Evolutionary conservation across 2,113 vertebrate species (phyloP), one percentile per base, ranked within the genome.

Genomic region (Siniperca chuatsi): DNA sequence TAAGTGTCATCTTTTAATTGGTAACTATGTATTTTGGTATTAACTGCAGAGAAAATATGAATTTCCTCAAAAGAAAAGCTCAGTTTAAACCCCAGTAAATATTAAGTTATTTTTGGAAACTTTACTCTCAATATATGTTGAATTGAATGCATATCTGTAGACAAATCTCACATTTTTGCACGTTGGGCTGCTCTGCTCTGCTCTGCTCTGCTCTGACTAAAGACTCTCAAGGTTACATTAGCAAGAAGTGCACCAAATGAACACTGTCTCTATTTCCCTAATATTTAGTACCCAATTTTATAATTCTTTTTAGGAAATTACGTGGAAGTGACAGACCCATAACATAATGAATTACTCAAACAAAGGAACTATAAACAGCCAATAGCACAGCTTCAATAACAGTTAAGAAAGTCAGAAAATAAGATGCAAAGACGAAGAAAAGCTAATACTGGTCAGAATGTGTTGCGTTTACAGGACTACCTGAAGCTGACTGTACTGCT

Each of bases 401-500:
- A 25, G 23, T 25, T 57, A 0, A 8, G 7, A 7, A 37, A 8
- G 23, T 8, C n/a, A 15, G 57, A 4, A n/a, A 11, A 6, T 10
- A n/a, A 1, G 10, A 25, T n/a, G 23, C 42, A 18, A 33, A 61
- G 25, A 16, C 1, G 16, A 62, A 65, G 20, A 40, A 37, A 8
- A 65, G 62, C 11, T 10, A 21, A 23, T 40, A 1, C 35, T 1
- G 9, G 20, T 23, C 16, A 40, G 3, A 65, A 65, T 11, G 40
- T 65, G 35, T 21, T 55, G 21, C 20, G 40, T 44, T 74, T 74
- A 29, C 10, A 25, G 33, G 44, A 40, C 50, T 48, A 73, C 42
- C 69, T 79, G 75, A 58, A 70, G 71, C 80, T 86, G 81, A 86
- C 83, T 75, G 57, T 35, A 62, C 64, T 35, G 23, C 37, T 73